A percentile compares a stretch with the other conserved stretches of the same genome.
Conservation (phyloP, 2,797 vertebrate species). For the Microchirus variegatus region DNA sequence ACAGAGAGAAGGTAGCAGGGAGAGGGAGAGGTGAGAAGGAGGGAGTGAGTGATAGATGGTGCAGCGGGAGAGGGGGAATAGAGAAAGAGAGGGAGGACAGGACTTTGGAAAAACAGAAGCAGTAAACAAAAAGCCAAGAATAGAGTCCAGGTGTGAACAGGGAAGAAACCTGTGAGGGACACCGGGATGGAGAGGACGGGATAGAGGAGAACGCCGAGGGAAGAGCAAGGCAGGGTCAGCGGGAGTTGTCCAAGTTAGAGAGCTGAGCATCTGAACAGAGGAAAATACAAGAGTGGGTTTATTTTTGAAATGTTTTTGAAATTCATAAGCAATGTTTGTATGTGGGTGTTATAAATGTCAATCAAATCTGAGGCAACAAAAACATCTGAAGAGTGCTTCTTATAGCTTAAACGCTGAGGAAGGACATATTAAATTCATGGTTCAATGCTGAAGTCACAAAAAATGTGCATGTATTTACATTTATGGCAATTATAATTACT, state of each 20-base stretch:
- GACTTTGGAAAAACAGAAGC: constrained; percentile 70
- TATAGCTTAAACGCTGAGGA: too few relatives aligned
- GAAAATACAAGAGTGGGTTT: too few relatives aligned
- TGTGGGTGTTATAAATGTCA: too few relatives aligned
- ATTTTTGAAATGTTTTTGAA: too few relatives aligned
- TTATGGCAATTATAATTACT: too few relatives aligned
- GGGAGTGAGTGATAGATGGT: constrained; percentile 79
- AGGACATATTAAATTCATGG: too few relatives aligned
- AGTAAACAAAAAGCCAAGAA: constrained; percentile 78
- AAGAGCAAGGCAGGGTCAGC: constrained; percentile 29
- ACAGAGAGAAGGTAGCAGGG: constrained; percentile 57
- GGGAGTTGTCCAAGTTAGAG: constrained; percentile 22
- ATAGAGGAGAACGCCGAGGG: constrained; percentile 43
- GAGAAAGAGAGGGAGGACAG: constrained; percentile 55
- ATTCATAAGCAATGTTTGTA: too few relatives aligned
- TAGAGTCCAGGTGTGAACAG: constrained; percentile 74
- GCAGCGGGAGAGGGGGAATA: constrained; percentile 54
- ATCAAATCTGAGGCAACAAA: too few relatives aligned
- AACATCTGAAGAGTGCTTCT: too few relatives aligned
- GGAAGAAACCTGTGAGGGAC: constrained; percentile 64
- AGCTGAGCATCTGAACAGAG: neutral
- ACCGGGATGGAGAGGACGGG: constrained; percentile 49
- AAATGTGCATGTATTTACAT: too few relatives aligned
- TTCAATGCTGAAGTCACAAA: too few relatives aligned
- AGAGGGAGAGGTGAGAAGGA: constrained; percentile 74